Conservation (phyloP, 2,113 vertebrate species). For the Strix uralensis region DNA sequence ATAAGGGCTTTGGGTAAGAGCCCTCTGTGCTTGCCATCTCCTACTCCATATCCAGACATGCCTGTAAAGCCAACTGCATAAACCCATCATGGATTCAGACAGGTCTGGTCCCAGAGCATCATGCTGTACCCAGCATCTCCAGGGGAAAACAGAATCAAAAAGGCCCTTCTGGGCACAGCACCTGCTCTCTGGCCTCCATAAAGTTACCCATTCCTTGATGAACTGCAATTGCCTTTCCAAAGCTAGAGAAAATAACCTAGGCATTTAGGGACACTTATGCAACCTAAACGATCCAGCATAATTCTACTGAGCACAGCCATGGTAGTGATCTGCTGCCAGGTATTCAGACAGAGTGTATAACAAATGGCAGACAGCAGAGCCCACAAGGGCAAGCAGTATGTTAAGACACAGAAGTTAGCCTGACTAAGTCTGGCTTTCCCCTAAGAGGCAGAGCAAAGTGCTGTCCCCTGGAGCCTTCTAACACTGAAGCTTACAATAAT, state of each 20-base stretch:
- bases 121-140: not conserved
- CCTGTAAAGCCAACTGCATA: not conserved
- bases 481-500: conserved; percentile 23
- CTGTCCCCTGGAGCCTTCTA: not conserved
- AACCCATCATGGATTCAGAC: not conserved
- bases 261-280: not conserved
- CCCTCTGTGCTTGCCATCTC: not conserved
- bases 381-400: not conserved
- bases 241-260: not conserved
- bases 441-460: not conserved
- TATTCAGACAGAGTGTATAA: not conserved
- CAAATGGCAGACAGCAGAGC: not conserved
- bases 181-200: not conserved
- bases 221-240: not conserved
- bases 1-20: not conserved
- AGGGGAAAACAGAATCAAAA: not conserved
- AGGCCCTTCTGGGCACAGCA: not conserved
- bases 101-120: not conserved
- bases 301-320: not conserved
- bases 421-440: not conserved
- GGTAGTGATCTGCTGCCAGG: not conserved
- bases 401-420: not conserved
- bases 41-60: not conserved
- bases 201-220: not conserved
- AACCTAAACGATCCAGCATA: not conserved